phyloP scores from a whole-genome alignment of 2,797 vertebrate genomes.

The Borostomias antarcticus region DNA sequence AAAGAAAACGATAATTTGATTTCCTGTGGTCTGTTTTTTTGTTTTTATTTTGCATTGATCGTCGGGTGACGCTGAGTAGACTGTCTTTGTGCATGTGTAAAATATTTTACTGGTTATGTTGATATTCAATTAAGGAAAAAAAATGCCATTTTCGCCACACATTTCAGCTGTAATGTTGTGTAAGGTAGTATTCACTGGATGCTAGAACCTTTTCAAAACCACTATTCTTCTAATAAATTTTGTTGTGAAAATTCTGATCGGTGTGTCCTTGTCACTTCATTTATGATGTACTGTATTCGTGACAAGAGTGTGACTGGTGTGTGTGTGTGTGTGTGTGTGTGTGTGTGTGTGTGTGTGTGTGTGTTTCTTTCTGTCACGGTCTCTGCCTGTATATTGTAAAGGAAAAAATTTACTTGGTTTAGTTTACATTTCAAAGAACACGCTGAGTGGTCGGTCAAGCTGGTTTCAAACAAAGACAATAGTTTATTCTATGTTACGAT shows the following conservation, averaged over 20 bases:
- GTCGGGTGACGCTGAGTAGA: constrained; percentile 91
- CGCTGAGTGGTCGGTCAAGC: too few relatives aligned
- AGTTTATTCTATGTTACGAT: too few relatives aligned
- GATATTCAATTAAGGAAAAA: constrained; percentile 88
- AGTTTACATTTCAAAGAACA: too few relatives aligned
- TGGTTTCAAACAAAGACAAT: too few relatives aligned
- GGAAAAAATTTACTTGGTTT: too few relatives aligned
- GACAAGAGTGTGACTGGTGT: not conserved
- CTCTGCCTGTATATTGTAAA: too few relatives aligned
- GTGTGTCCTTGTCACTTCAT: constrained; percentile 12
- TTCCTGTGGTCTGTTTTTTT: constrained; percentile 71
- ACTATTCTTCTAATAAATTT: constrained; percentile 99
- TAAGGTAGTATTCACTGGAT: constrained; percentile 99
- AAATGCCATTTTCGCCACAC: constrained; percentile 92
- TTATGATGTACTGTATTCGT: not conserved
- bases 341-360: not conserved
- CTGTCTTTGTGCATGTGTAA: constrained; percentile 97
- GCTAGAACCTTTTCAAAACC: constrained; percentile 98
- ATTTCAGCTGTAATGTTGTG: constrained; percentile 99
- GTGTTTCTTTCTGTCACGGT: too few relatives aligned
- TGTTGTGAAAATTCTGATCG: constrained; percentile 92
- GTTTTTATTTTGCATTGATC: constrained; percentile 89
- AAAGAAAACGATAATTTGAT: constrained; percentile 62
- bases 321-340: not conserved
- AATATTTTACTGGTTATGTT: constrained; percentile 95